Percentiles rank a stretch among this genome's conserved stretches.
Evolutionary conservation across 1,140 invertebrate genomes (phyloP).

Genomic region (Heliconius eleuchia): DNA sequence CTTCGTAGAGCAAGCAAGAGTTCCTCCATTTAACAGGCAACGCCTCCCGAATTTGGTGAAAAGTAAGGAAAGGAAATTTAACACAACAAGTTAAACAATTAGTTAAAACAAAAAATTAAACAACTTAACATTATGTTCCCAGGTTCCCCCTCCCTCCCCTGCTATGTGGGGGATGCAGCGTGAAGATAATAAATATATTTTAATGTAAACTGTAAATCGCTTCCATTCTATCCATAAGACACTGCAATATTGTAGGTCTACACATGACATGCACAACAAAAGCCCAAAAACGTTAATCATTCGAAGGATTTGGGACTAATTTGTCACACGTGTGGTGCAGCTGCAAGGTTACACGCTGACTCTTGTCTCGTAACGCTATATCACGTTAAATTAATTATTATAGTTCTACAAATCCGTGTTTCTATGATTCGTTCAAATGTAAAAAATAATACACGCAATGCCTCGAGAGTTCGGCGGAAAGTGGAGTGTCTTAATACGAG

Average conservation of each 20-base stretch:
- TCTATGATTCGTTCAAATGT: neutral
- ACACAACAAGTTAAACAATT: too few relatives aligned
- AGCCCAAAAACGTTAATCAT: constrained; percentile 55
- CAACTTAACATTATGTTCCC: too few relatives aligned
- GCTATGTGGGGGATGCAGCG: too few relatives aligned
- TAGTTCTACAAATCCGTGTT: neutral
- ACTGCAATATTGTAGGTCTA: neutral
- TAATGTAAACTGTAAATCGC: neutral
- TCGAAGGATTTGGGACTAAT: constrained; percentile 58
- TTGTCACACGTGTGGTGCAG: constrained; percentile 65
- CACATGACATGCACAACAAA: constrained; percentile 28
- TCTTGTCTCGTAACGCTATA: neutral
- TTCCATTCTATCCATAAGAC: neutral
- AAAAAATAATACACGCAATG: neutral
- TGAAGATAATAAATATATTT: too few relatives aligned
- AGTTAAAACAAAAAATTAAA: too few relatives aligned
- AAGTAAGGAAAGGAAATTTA: too few relatives aligned
- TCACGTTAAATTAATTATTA: neutral
- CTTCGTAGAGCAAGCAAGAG: too few relatives aligned
- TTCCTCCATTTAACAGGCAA: too few relatives aligned
- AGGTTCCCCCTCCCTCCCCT: too few relatives aligned
- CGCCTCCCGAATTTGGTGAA: too few relatives aligned
- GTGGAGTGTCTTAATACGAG: too few relatives aligned
- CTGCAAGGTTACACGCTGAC: constrained; percentile 46
- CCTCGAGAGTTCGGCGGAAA: too few relatives aligned